Evolutionary conservation across 2,113 vertebrate genomes (phyloP).

Genomic region (Megaceryle torquata): DNA sequence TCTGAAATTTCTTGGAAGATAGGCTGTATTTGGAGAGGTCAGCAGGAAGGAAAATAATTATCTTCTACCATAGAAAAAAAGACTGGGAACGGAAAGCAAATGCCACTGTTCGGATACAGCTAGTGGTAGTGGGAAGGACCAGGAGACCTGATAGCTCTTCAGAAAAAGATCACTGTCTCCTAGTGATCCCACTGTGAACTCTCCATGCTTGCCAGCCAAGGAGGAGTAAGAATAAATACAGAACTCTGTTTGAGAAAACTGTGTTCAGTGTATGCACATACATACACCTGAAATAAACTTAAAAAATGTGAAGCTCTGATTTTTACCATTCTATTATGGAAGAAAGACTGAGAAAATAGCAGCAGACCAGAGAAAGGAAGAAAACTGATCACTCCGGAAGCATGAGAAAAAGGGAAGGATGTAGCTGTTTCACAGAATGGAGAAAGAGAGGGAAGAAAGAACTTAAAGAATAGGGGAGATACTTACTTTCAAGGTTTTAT

Average conservation of each 20-base stretch:
- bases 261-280: not conserved
- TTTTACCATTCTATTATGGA: not conserved
- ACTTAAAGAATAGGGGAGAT: not conserved
- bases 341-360: not conserved
- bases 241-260: not conserved
- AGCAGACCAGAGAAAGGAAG: not conserved
- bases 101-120: not conserved
- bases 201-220: not conserved
- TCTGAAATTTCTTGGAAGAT: not conserved
- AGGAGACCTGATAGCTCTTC: not conserved
- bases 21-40: not conserved
- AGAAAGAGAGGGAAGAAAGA: not conserved
- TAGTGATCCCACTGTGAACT: not conserved
- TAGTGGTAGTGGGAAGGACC: not conserved
- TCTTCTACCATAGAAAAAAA: not conserved
- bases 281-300: not conserved
- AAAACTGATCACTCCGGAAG: not conserved
- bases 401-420: not conserved
- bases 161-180: not conserved
- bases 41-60: not conserved
- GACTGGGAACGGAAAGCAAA: not conserved
- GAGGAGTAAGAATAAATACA: not conserved
- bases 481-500: slow-evolving; percentile 80
- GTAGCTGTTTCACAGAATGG: not conserved
- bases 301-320: not conserved